These are phyloP conservation scores for Melierax canorus DNA, from an alignment of 2,113 vertebrate species.

Conservation along the genomic window DNA sequence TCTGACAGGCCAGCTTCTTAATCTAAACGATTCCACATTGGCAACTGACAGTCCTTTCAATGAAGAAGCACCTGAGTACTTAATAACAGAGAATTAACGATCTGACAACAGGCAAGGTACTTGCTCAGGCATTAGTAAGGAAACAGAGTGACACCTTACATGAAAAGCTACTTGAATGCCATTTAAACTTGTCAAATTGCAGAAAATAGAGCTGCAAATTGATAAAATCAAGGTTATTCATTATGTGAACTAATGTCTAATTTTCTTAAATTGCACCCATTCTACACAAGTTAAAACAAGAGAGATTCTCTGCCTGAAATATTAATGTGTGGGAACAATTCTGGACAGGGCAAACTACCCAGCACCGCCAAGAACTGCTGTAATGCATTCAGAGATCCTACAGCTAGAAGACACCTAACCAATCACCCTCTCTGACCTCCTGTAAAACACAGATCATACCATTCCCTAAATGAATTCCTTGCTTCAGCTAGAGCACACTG, in stretches of 20 bases:
- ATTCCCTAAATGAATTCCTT: neutral
- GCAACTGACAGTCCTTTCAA: conserved; percentile 59
- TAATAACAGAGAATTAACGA: conserved; percentile 68
- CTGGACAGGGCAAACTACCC: neutral
- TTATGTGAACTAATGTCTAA: conserved; percentile 61
- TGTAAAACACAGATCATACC: neutral
- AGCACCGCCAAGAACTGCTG: neutral
- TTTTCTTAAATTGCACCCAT: conserved; percentile 66
- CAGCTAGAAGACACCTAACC: neutral
- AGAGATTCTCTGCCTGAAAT: conserved; percentile 25
- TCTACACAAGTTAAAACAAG: conserved; percentile 61
- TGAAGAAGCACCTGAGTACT: conserved; percentile 49
- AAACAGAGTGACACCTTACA: conserved; percentile 70
- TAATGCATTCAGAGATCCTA: neutral
- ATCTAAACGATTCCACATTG: conserved; percentile 7
- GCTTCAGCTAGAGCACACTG: neutral
- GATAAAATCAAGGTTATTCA: conserved; percentile 61
- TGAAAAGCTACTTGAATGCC: conserved; percentile 60
- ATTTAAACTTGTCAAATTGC: conserved; percentile 69
- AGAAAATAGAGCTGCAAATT: conserved; percentile 68
- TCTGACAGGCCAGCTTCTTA: conserved; percentile 17
- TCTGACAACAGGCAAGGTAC: conserved; percentile 63
- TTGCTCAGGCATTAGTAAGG: conserved; percentile 69
- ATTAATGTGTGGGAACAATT: neutral
- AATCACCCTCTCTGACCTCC: neutral